Base-by-base conservation (phyloP, 2,888 invertebrate species). In the Caenorhabditis sinica region DNA sequence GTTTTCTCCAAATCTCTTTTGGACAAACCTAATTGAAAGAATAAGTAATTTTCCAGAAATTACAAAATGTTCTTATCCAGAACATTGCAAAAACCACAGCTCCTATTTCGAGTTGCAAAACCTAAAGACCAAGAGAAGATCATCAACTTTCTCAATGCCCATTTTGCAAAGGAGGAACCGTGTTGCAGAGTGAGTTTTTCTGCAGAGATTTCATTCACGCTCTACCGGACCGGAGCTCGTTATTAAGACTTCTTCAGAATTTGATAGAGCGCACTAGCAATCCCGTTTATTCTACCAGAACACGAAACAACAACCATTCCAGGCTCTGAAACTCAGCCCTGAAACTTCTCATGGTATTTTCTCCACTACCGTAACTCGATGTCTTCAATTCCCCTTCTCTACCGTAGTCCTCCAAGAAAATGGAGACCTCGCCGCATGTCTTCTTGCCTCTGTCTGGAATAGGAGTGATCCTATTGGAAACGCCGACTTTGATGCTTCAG, bases 101-200 rank as follows among this genome's bases (percentile, higher is more conserved):
- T 69, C 9, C 5, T 58, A 6, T 76, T 60, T 33, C 76, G 76
- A 11, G 23, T 33, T 9, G 76, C 76, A 15, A 28, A 76, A 13
- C 68, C 66, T 9, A 68, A 43, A 36, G 76, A 76, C 58, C 66
- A 76, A 20, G 45, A 68, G 13, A 25, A 49, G 0, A 30, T 76
- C 5, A 58, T 68, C 23, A 30, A 66, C 13, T 76, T 76, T 33
- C 60, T 76, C 6, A 20, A 28, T 8, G 23, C 30, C 13, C 66
- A 76, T 58, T 76, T 76, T 45, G 58, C 45, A 6, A 68, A 76
- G 23, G 76, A 76, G 25, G 76, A 76, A n/a, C 76, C 76, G 0
- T 76, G 76, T 45, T 36, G 56, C 20, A 66, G 76, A 25, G 76
- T 76, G 25, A 75, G 30, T 30, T 17, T 17, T 33, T 13, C 23